A percentile compares a stretch with the other conserved stretches of the same genome.
Conservation (phyloP, 2,113 vertebrate genomes). For the Lota lota region DNA sequence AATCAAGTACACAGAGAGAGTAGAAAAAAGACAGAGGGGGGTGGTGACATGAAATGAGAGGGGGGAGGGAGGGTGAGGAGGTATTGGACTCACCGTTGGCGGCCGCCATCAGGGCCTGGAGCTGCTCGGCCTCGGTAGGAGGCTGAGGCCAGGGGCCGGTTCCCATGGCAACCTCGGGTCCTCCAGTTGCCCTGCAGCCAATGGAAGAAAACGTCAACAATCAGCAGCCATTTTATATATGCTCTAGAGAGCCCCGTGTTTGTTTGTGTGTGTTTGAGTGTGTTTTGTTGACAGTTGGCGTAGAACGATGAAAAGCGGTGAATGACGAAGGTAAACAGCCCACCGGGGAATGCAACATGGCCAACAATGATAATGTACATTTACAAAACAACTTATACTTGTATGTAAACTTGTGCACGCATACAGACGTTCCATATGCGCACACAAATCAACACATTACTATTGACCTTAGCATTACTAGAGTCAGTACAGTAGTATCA, state of each 20-base stretch:
- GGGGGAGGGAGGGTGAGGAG: neutral
- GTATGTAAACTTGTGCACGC: slow-evolving; percentile 36
- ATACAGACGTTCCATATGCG: slow-evolving; percentile 20
- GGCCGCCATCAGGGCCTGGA: slow-evolving; percentile 97
- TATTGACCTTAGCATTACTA: slow-evolving; percentile 9
- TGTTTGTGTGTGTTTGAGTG: slow-evolving; percentile 12
- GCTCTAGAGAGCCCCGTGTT: slow-evolving; percentile 12
- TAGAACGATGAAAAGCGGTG: slow-evolving; percentile 60
- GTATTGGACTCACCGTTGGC: slow-evolving; percentile 82
- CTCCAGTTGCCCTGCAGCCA: slow-evolving; percentile 66
- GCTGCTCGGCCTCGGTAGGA: slow-evolving; percentile 94
- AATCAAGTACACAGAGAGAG: neutral
- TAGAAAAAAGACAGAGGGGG: neutral
- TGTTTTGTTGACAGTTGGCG: slow-evolving; percentile 18
- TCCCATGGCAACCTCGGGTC: slow-evolving; percentile 84
- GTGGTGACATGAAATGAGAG: neutral
- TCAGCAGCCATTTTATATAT: slow-evolving; percentile 26
- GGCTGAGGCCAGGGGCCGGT: slow-evolving; percentile 96
- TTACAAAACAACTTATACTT: slow-evolving; percentile 31
- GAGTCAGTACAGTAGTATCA: neutral
- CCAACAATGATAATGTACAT: slow-evolving; percentile 41
- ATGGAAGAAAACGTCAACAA: slow-evolving; percentile 38
- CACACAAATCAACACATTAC: neutral
- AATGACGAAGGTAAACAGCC: slow-evolving; percentile 49
- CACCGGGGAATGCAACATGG: slow-evolving; percentile 26